Conservation (phyloP, 2,113 vertebrate genomes). For the Apteryx mantelli region DNA sequence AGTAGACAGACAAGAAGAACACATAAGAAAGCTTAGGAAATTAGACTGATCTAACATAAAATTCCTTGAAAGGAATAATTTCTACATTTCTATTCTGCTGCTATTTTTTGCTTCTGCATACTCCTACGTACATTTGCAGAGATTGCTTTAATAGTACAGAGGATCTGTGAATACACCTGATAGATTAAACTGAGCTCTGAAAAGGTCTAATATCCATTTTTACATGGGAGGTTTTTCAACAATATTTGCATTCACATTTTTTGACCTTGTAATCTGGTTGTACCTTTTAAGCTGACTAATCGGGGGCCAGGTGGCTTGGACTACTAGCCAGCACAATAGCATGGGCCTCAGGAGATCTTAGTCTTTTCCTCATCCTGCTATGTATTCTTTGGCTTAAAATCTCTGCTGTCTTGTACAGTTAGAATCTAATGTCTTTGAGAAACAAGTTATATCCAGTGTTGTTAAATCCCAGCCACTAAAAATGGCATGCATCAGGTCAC, state of each 20-base stretch:
- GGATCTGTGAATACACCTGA: not conserved
- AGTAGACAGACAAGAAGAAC: not conserved
- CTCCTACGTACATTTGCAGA: not conserved
- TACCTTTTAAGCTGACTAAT: not conserved
- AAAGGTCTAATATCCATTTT: not conserved
- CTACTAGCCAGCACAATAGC: not conserved
- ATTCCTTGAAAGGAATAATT: not conserved
- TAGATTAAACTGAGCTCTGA: not conserved
- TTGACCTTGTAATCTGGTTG: not conserved
- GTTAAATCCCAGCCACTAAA: not conserved
- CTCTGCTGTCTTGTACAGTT: not conserved
- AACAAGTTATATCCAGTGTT: not conserved
- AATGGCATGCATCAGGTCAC: rapidly evolving
- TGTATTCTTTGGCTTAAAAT: not conserved
- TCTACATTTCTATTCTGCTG: not conserved
- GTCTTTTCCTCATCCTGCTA: not conserved
- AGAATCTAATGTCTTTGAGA: not conserved
- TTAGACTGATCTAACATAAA: not conserved
- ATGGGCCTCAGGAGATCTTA: not conserved
- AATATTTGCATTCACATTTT: not conserved
- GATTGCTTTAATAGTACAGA: not conserved
- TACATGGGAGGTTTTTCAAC: not conserved
- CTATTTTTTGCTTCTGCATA: not conserved
- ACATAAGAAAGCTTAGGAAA: not conserved
- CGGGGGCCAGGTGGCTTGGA: not conserved